These are phyloP conservation scores for Pluvialis apricaria DNA, from an alignment of 2,113 vertebrate genomes.

Conservation along the genomic window DNA sequence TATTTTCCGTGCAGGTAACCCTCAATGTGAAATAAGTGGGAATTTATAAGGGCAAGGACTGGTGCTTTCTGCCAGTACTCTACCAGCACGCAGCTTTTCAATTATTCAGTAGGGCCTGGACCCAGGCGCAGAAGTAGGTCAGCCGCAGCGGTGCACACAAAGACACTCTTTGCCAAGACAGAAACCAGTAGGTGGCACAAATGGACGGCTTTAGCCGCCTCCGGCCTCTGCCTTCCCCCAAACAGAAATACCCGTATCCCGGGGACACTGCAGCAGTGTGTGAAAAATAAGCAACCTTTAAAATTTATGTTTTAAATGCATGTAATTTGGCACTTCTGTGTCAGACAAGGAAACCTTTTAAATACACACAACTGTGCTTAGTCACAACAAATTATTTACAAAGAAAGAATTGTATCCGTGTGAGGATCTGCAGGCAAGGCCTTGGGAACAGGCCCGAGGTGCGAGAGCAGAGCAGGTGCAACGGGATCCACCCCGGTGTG, in stretches of 20 bases:
- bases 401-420: neutral
- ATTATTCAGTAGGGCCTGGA: fast-evolving
- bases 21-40: fast-evolving
- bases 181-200: neutral
- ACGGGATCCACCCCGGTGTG: fast-evolving
- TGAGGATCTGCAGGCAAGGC: fast-evolving
- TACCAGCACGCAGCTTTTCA: fast-evolving
- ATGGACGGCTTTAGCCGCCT: fast-evolving
- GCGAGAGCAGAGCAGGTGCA: fast-evolving
- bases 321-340: fast-evolving
- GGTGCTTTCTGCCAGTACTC: fast-evolving
- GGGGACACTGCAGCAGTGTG: fast-evolving
- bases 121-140: neutral
- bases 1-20: neutral
- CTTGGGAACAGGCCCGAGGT: fast-evolving
- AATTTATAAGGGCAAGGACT: too few relatives aligned
- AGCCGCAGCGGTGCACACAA: neutral
- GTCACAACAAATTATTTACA: fast-evolving
- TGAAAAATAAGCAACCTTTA: too few relatives aligned
- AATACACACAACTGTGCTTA: fast-evolving
- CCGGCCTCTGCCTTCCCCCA: fast-evolving
- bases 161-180: neutral
- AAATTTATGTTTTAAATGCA: fast-evolving
- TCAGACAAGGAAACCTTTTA: neutral
- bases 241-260: fast-evolving